Evolutionary conservation across 1,140 invertebrate genomes (phyloP).

Genomic region (Drosophila nigrodunni): DNA sequence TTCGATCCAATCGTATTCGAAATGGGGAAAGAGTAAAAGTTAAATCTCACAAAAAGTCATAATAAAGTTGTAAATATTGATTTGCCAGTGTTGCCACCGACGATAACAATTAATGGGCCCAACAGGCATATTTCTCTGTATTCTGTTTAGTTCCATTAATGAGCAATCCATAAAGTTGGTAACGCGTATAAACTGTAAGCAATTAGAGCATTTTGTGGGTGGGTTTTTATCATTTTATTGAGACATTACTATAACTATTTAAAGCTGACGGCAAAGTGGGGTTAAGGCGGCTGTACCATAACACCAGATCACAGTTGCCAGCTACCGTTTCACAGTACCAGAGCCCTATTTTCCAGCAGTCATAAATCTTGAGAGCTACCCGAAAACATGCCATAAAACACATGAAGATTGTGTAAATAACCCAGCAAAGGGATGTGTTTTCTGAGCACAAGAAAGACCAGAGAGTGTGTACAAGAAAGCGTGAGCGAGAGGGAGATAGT

Average conservation of each 20-base stretch:
- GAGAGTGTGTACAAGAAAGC: conserved; percentile 6
- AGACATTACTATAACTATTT: conserved; percentile 62
- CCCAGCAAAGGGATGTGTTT: conserved; percentile 38
- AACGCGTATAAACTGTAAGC: conserved; percentile 27
- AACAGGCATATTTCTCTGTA: conserved; percentile 31
- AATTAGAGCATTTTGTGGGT: conserved; percentile 26
- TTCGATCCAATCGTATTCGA: neutral
- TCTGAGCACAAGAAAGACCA: conserved; percentile 12
- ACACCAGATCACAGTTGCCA: conserved; percentile 5
- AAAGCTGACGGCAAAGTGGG: conserved; percentile 58
- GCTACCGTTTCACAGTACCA: conserved; percentile 5
- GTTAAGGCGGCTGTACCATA: conserved; percentile 53
- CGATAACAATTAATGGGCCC: conserved; percentile 28
- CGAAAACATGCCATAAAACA: conserved; percentile 79
- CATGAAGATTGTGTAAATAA: conserved; percentile 80
- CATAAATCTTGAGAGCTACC: conserved; percentile 59
- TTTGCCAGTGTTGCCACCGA: conserved; percentile 29
- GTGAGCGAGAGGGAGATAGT: neutral
- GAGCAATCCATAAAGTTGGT: conserved; percentile 32
- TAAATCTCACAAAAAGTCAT: conserved; percentile 54
- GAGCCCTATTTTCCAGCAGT: conserved; percentile 31
- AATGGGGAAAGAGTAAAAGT: conserved; percentile 26
- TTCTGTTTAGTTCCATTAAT: conserved; percentile 45
- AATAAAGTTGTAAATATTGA: conserved; percentile 76
- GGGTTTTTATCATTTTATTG: conserved; percentile 53